Conservation (phyloP, 1,140 invertebrate species). For the Teleogryllus occipitalis region DNA sequence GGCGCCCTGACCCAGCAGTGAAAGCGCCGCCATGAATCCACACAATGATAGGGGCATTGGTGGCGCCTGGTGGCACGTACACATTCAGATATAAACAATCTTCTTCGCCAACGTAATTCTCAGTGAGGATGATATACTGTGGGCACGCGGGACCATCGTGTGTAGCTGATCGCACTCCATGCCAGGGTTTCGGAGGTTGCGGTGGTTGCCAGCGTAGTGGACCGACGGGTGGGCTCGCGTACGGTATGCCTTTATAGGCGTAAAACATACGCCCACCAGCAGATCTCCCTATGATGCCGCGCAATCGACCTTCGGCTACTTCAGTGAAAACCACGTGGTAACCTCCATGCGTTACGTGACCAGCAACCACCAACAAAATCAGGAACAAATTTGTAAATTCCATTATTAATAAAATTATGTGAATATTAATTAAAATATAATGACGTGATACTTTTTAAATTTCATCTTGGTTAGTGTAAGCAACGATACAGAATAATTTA, state of each 20-base stretch:
- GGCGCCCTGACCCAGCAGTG: conserved; percentile 24
- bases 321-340: neutral
- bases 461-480: too few relatives aligned
- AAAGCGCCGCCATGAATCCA: conserved; percentile 14
- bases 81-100: neutral
- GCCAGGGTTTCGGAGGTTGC: neutral
- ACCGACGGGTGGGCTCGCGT: neutral
- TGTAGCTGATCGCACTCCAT: neutral
- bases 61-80: neutral
- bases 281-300: neutral
- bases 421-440: too few relatives aligned
- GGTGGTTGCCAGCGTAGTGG: neutral
- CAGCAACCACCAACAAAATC: too few relatives aligned
- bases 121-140: neutral
- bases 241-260: neutral
- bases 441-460: too few relatives aligned
- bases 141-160: neutral
- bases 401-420: too few relatives aligned
- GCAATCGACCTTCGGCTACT: neutral
- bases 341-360: neutral
- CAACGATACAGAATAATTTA: too few relatives aligned
- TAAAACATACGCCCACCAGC: neutral
- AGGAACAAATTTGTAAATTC: too few relatives aligned
- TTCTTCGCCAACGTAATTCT: neutral
- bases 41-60: neutral